phyloP scores from a whole-genome alignment of 2,113 vertebrate genomes.

The Murina feae region DNA sequence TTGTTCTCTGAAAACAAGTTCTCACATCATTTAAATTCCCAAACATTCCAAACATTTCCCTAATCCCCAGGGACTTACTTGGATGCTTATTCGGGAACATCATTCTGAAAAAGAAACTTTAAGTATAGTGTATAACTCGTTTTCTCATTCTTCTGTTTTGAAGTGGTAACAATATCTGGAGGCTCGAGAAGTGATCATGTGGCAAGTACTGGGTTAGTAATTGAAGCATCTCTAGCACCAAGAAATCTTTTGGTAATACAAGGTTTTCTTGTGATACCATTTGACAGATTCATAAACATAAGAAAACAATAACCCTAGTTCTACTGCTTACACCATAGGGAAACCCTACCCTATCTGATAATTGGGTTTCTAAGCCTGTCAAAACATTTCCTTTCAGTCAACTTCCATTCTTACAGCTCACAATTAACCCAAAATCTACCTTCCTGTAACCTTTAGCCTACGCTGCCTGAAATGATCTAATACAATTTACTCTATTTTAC shows the following conservation, averaged over 20 bases:
- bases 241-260: constrained; percentile 10
- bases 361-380: neutral
- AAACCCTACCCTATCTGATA: neutral
- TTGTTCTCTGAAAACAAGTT: constrained; percentile 56
- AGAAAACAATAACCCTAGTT: neutral
- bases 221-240: neutral
- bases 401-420: neutral
- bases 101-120: constrained; percentile 49
- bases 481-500: neutral
- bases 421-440: neutral
- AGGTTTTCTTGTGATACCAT: constrained; percentile 24
- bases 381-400: neutral
- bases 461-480: neutral
- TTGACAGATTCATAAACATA: neutral
- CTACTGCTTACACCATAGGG: neutral
- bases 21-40: constrained; percentile 62
- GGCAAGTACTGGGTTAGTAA: neutral
- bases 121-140: neutral
- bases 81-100: constrained; percentile 10
- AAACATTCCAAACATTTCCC: constrained; percentile 71
- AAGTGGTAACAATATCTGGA: constrained; percentile 28
- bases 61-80: constrained; percentile 48
- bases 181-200: neutral
- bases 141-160: constrained; percentile 28
- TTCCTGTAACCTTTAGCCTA: constrained; percentile 6